phyloP scores from a whole-genome alignment of 2,888 invertebrate species.

The Rhorus exstirpatorius region DNA sequence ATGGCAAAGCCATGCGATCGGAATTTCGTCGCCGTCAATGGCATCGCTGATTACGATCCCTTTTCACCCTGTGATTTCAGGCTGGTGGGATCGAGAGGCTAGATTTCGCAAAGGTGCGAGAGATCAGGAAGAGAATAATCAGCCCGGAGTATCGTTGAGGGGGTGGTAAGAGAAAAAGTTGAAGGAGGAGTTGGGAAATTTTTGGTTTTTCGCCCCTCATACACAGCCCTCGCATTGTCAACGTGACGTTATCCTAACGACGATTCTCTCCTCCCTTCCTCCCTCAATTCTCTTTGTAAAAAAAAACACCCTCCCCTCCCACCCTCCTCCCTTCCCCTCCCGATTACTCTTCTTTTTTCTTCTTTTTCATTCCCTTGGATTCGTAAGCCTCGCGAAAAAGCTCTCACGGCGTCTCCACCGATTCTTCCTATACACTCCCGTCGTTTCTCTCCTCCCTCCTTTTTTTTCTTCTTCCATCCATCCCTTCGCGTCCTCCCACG shows the following conservation, averaged over 20 bases:
- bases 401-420: conserved; percentile 12
- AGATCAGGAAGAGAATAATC: conserved; percentile 43
- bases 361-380: conserved; percentile 7
- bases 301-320: conserved; percentile 28
- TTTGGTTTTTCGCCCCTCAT: too few relatives aligned
- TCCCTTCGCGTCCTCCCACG: conserved; percentile 63
- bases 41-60: conserved; percentile 49
- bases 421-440: not conserved
- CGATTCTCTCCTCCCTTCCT: conserved; percentile 20
- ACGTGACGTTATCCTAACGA: conserved; percentile 43
- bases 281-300: conserved; percentile 45
- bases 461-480: conserved; percentile 32
- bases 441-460: conserved; percentile 16
- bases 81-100: conserved; percentile 43
- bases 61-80: conserved; percentile 58
- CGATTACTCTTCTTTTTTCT: conserved; percentile 28
- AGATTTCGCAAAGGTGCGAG: conserved; percentile 9
- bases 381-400: conserved; percentile 9
- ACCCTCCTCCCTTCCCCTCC: conserved; percentile 19
- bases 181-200: conserved; percentile 33
- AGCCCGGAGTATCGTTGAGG: conserved; percentile 9
- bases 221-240: too few relatives aligned
- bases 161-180: conserved; percentile 1
- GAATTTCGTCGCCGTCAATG: conserved; percentile 34
- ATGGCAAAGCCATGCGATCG: too few relatives aligned